phyloP scores from a whole-genome alignment of 1,140 invertebrate species.

The Zeugodacus cucurbitae region DNA sequence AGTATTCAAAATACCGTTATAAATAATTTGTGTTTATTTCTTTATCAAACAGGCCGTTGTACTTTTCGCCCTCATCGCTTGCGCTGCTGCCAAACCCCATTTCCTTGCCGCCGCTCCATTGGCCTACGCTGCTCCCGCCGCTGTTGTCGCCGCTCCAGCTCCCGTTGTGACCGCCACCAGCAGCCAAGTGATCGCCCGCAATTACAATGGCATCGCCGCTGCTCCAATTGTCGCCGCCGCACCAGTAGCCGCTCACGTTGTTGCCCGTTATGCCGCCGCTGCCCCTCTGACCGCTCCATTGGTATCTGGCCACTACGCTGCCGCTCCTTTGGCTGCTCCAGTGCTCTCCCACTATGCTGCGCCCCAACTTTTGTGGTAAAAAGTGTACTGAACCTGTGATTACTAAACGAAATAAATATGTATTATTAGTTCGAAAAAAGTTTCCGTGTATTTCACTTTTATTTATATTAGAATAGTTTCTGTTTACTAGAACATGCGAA shows the following conservation, averaged over 20 bases:
- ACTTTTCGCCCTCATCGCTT: constrained; percentile 52
- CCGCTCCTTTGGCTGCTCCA: background rate
- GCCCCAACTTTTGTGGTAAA: constrained; percentile 23
- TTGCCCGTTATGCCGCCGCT: constrained; percentile 10
- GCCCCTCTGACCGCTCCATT: background rate
- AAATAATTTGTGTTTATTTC: background rate
- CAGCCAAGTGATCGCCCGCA: constrained; percentile 67
- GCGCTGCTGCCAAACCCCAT: constrained; percentile 50
- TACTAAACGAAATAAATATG: background rate
- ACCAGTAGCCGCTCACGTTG: background rate
- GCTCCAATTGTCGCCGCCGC: background rate
- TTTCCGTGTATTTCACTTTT: too few relatives aligned
- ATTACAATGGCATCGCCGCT: constrained; percentile 58
- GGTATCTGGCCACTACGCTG: background rate
- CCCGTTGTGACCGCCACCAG: constrained; percentile 66
- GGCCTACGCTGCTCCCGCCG: constrained; percentile 49
- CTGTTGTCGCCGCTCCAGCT: constrained; percentile 51
- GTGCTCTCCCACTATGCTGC: constrained; percentile 24
- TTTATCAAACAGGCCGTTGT: constrained; percentile 47
- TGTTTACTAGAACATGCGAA: too few relatives aligned
- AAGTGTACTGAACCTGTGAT: constrained; percentile 2
- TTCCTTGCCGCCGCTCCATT: constrained; percentile 43
- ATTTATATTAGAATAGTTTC: too few relatives aligned
- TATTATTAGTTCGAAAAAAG: too few relatives aligned
- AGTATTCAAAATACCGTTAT: background rate